These are phyloP conservation scores for Phengaris arion DNA, from an alignment of 2,888 invertebrate species.

Conservation along the genomic window DNA sequence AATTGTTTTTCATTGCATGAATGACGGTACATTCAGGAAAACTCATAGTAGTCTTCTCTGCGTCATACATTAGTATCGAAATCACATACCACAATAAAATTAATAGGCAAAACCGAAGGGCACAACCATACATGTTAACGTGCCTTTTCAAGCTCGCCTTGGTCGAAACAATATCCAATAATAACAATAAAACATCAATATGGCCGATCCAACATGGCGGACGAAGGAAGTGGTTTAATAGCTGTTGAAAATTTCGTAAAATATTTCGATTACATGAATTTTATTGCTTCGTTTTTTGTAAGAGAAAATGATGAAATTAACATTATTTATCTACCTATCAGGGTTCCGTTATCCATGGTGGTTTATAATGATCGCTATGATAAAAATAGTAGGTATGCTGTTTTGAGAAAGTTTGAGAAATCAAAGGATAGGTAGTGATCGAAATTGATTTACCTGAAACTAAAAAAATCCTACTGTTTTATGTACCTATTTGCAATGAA, in stretches of 20 bases:
- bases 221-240: slow-evolving; percentile 47
- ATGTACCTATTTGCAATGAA: no score
- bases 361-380: background rate
- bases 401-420: no score
- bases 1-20: background rate
- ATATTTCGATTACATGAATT: slow-evolving; percentile 35
- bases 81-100: slow-evolving; percentile 13
- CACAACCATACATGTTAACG: slow-evolving; percentile 52
- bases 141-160: slow-evolving; percentile 65
- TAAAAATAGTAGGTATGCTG: no score
- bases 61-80: slow-evolving; percentile 18
- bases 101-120: slow-evolving; percentile 33
- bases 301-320: slow-evolving; percentile 6
- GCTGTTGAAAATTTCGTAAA: slow-evolving; percentile 43
- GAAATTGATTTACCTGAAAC: no score
- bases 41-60: background rate
- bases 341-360: background rate
- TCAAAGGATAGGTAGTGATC: no score
- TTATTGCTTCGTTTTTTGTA: slow-evolving; percentile 30
- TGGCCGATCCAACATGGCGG: slow-evolving; percentile 43
- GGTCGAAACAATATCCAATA: slow-evolving; percentile 73
- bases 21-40: background rate
- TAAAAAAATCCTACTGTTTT: no score
- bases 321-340: background rate
- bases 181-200: slow-evolving; percentile 64